A percentile compares a stretch with the other conserved stretches of the same genome.
Conservation (phyloP, 2,888 invertebrate species). For the Hyles lineata region DNA sequence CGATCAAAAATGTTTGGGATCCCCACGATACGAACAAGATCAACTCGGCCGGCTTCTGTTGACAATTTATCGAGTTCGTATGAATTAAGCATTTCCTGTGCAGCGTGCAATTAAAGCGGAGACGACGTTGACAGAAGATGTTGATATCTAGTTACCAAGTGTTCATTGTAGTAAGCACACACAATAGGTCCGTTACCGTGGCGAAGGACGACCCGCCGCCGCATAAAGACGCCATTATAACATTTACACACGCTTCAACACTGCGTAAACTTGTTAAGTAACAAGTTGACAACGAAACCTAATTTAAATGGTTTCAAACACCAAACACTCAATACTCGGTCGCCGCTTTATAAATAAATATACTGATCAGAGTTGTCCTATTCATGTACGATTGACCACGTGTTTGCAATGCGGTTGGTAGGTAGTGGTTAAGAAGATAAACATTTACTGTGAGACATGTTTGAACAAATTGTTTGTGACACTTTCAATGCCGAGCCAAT, state of each 20-base stretch:
- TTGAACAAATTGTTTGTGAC: conserved; percentile 9
- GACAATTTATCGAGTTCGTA: conserved; percentile 36
- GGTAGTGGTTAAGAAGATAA: conserved; percentile 21
- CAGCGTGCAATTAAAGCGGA: conserved; percentile 64
- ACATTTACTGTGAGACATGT: neutral
- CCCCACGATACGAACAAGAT: conserved; percentile 5
- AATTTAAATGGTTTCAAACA: neutral
- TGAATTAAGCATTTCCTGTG: conserved; percentile 55
- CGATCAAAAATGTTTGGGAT: conserved; percentile 45
- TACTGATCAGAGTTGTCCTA: neutral
- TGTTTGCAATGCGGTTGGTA: conserved; percentile 5
- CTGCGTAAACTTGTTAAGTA: neutral
- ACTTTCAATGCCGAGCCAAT: conserved; percentile 8
- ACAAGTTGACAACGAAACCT: conserved; percentile 2
- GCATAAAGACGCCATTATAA: conserved; percentile 63
- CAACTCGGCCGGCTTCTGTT: conserved; percentile 27
- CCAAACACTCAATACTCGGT: neutral
- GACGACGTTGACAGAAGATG: conserved; percentile 66
- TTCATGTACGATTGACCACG: conserved; percentile 20
- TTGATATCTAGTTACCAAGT: conserved; percentile 78
- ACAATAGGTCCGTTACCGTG: conserved; percentile 78
- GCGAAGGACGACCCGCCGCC: conserved; percentile 77
- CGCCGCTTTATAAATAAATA: neutral
- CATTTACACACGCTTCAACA: conserved; percentile 29
- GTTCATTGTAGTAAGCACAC: conserved; percentile 70